These are phyloP conservation scores for Myathropa florea DNA, from an alignment of 2,888 invertebrate genomes.

Conservation along the genomic window DNA sequence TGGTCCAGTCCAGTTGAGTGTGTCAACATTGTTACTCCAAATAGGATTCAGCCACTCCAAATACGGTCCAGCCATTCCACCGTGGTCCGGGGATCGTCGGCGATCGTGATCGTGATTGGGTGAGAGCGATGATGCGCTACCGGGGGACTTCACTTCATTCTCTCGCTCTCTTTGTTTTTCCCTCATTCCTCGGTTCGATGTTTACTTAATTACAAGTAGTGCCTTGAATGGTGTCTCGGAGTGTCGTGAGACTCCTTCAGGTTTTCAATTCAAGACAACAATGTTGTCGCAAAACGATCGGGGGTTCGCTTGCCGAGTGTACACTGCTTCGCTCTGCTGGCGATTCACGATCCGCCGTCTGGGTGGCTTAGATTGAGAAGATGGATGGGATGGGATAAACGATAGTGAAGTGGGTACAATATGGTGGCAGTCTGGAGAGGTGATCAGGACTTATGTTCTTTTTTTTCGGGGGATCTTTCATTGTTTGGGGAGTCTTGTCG, in stretches of 20 bases:
- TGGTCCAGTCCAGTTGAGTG: slow-evolving; percentile 45
- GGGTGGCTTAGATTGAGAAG: not conserved
- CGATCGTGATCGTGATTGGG: not conserved
- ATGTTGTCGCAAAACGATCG: slow-evolving; percentile 35
- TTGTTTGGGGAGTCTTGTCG: not conserved
- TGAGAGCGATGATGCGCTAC: not conserved
- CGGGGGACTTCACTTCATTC: no score
- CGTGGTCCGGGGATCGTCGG: not conserved
- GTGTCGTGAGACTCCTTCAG: slow-evolving; percentile 19
- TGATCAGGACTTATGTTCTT: not conserved
- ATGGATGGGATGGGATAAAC: not conserved
- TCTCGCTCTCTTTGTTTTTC: not conserved
- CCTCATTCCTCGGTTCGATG: not conserved
- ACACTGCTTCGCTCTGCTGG: not conserved
- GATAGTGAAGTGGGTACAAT: not conserved
- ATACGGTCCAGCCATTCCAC: not conserved
- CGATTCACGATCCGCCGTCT: not conserved
- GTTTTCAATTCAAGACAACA: slow-evolving; percentile 38
- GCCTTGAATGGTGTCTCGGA: not conserved
- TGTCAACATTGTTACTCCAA: slow-evolving; percentile 35
- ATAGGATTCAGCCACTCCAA: not conserved
- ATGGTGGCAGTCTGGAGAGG: not conserved
- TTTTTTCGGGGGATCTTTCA: not conserved
- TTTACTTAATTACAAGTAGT: not conserved
- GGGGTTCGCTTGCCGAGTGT: not conserved